Evolutionary conservation across 2,888 invertebrate species (phyloP).

Genomic region (Stegophylla sp.): DNA sequence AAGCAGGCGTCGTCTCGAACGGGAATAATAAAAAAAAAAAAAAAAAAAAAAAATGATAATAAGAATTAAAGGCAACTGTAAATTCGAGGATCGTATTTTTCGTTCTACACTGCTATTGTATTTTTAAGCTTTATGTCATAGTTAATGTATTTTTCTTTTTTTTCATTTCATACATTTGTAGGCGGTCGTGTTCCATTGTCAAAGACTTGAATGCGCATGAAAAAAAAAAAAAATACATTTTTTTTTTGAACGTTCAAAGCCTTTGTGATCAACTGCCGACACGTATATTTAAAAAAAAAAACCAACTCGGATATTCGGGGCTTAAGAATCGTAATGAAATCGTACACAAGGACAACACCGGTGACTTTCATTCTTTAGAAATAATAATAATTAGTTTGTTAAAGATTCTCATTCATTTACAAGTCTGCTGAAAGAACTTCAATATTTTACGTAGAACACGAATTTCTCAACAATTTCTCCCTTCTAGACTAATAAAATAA

Average conservation of each 20-base stretch:
- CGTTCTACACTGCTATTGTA: not conserved
- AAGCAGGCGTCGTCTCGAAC: constrained; percentile 5
- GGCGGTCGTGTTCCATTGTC: constrained; percentile 4
- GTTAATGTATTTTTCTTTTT: constrained; percentile 41
- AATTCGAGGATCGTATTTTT: constrained; percentile 1
- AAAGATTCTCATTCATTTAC: not conserved
- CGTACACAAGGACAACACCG: not conserved
- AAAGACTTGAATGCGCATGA: not conserved
- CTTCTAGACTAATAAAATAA: no score
- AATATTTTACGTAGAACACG: no score
- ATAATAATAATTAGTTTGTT: not conserved
- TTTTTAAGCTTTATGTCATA: constrained; percentile 37
- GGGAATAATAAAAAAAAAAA: not conserved
- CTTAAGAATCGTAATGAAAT: not conserved
- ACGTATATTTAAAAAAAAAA: not conserved
- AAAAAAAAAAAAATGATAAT: no score
- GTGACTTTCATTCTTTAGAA: not conserved
- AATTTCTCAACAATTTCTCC: no score
- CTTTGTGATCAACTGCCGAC: not conserved
- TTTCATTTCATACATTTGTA: constrained; percentile 37
- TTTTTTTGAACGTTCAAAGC: not conserved
- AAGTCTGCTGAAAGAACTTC: no score
- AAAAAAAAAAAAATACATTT: constrained; percentile 16
- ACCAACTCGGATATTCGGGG: not conserved
- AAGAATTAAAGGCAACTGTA: constrained; percentile 29